Evolutionary conservation across 2,888 invertebrate species (phyloP).

Genomic region (Limnephilus auricula): DNA sequence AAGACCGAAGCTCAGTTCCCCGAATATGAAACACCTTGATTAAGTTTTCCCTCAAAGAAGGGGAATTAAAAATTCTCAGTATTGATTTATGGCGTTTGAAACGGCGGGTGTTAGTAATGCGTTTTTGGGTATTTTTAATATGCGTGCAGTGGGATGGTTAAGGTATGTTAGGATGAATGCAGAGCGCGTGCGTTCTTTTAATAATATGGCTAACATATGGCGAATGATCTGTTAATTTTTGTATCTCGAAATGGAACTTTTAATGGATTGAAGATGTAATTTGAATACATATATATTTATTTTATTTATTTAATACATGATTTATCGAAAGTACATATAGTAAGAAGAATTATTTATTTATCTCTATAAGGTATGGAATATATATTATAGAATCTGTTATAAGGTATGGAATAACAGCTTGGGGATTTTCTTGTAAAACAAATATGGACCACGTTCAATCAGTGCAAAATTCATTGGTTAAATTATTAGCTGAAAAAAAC

Average conservation of each 20-base stretch:
- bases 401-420: no score
- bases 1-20: not conserved
- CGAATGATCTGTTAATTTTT: not conserved
- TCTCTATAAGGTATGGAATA: no score
- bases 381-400: no score
- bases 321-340: no score
- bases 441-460: no score
- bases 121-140: not conserved
- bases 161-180: not conserved
- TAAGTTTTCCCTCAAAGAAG: not conserved
- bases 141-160: not conserved
- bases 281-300: not conserved
- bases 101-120: not conserved
- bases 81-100: slow-evolving; percentile 17
- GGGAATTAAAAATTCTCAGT: not conserved
- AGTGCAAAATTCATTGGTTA: no score
- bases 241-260: not conserved
- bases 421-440: no score
- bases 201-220: not conserved
- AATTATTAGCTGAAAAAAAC: no score
- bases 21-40: slow-evolving; percentile 13
- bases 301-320: no score
- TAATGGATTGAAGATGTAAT: not conserved
- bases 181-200: not conserved
- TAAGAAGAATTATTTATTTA: no score